Evolutionary conservation across 2,888 invertebrate species (phyloP), one percentile per base, ranked within the genome.

Genomic region (Lamellibrachia satsuma): DNA sequence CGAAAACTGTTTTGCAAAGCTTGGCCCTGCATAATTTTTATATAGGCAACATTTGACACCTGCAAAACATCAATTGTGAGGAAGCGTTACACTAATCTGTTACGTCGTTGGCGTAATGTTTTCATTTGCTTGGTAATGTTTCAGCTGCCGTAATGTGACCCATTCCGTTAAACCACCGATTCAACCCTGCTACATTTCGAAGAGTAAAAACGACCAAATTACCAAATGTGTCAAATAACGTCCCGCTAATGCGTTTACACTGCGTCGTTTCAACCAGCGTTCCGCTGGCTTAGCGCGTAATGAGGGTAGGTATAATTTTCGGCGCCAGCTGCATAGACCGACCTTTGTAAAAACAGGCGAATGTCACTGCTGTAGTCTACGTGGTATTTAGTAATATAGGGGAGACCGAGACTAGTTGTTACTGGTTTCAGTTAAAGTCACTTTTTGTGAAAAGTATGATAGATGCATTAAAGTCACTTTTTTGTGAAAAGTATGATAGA

Each of bases 181-280:
- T 75, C 75, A 75, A 75, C 75, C n/a, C 75, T 3, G 75, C 75
- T 75, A 15, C 22, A 75, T 15, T 75, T 75, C 75, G 75, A 75
- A 75, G 8, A 75, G 75, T n/a, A 75, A 15, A 75, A 75, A 75
- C 75, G 22, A 75, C 75, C 75, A 75, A 11, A 15, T n/a, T 22
- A 75, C 75, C 75, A 75, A 22, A 75, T 75, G 75, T 75, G 75
- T 22, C 75, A 22, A n/a, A 75, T 75, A 75, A 75, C 22, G n/a
- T 75, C 75, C n/a, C 75, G 22, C 75, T 75, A 75, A 75, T 75
- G 75, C n/a, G 75, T 75, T 75, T 75, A 75, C 15, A 75, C 75
- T 15, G 75, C 75, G 75, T 75, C 75, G 2, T 75, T 75, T 75
- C 75, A 75, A 75, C 75, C 75, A 4, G 75, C 75, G 75, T 75